Base-by-base conservation (phyloP, 2,888 invertebrate genomes). In the Bimastos eiseni region DNA sequence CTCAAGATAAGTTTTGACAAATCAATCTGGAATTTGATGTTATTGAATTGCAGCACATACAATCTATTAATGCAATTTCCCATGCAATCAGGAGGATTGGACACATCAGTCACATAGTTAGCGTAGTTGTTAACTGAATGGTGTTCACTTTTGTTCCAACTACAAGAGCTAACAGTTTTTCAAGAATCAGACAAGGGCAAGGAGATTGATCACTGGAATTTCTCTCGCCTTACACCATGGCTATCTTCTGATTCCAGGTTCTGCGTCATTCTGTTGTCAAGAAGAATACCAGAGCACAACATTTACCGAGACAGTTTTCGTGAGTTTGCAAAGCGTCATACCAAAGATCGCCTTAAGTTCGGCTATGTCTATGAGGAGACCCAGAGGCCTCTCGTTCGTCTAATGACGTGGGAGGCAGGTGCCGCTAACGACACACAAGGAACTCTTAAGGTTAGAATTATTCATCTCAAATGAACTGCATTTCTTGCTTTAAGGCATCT, bases 291-390 rank as follows among this genome's bases (percentile, higher is more conserved):
- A 86, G 36, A 86, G 86, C 86, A 86, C 86, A 24, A 86, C 15
- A 37, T 33, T 37, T 86, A 86, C 86, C 34, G 86, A 86, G 86
- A 34, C 13, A 86, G 86, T 86, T 86, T 86, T 86, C 86, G 86
- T 33, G 86, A 86, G 17, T 86, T 36, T 37, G 86, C 86, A 8
- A 37, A 37, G 21, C 34, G 86, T 36, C 86, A 86, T 17, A 37
- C 34, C 21, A 89, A 89, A n/a, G 91, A 91, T 33, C 34, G 91
- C 19, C 89, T 91, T n/a, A 84, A 41, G 70, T 91, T 91, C 38
- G 91, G 44, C 36, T 89, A 91, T 49, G 90, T 91, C 30, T 84
- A 83, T 36, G 86, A 49, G 34, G 88, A 90, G 30, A 91, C 37
- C 4, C 91, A 91, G 86, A 84, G 36, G 21, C 44, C 86, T 33